phyloP scores from a whole-genome alignment of 2,113 vertebrate genomes.

The Ictidomys tridecemlineatus region DNA sequence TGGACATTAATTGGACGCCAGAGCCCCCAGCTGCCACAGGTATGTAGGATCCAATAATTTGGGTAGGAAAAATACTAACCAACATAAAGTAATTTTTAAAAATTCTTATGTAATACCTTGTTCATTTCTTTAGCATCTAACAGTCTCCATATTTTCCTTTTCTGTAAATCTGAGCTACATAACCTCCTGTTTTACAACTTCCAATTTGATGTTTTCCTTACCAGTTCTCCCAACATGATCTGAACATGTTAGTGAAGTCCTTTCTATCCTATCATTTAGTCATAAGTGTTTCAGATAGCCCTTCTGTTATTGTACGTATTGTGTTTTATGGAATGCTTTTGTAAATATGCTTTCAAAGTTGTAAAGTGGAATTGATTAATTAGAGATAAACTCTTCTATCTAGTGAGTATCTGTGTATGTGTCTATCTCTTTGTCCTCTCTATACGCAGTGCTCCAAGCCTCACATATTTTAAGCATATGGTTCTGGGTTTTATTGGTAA shows the following conservation, averaged over 20 bases:
- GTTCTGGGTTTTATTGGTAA: neutral
- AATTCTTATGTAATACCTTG: neutral
- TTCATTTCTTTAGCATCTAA: neutral
- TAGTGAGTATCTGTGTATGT: neutral
- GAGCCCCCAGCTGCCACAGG: conserved; percentile 97
- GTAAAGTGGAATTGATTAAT: neutral
- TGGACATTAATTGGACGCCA: conserved; percentile 97
- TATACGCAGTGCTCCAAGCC: neutral
- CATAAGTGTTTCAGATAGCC: neutral
- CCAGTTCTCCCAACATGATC: neutral
- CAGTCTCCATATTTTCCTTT: neutral
- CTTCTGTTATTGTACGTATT: neutral
- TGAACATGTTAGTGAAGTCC: neutral
- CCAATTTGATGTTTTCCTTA: neutral
- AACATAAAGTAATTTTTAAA: neutral
- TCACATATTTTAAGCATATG: neutral
- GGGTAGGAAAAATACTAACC: neutral
- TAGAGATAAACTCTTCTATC: neutral
- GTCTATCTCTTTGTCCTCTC: neutral
- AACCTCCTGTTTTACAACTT: neutral
- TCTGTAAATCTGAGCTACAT: neutral
- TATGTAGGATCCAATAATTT: conserved; percentile 79
- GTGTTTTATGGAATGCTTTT: neutral
- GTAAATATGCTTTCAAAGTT: neutral
- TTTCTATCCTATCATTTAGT: neutral